Base-by-base conservation (phyloP, 1,140 invertebrate species). In the Drosophila setifemur region DNA sequence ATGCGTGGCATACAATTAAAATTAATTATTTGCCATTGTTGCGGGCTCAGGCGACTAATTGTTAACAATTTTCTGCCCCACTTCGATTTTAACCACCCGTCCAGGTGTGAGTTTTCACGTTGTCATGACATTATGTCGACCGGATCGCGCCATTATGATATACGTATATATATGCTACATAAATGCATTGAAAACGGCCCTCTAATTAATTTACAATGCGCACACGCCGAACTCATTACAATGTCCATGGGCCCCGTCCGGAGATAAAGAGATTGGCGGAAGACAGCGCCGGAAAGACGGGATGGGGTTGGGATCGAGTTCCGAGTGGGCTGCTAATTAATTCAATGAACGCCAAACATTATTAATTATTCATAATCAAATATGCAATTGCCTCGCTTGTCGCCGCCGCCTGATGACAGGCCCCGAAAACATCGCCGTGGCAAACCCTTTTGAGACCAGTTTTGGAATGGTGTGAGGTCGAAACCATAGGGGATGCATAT, bases 351-450 rank as follows among this genome's bases (percentile, higher is more conserved):
- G 82, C 72, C 76, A 86, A 86, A 87, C 81, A 86, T 73, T 87
- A 86, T 86, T 82, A 86, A 86, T 86, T 86, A 86, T 86, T 81
- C 82, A 86, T 81, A 86, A 87, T 86, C 76, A 87, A 87, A 87
- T 87, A 86, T 76, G 82, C 81, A 86, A 86, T 86, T 85, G 75
- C 63, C 61, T 67, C 71, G 50, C 48, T 83, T 73, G 68, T 49
- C 43, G 58, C 69, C 73, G 31, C 26, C 31, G 61, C 42, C 39
- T 37, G 77, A 76, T 82, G 77, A 82, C 77, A 82, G 55, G 28
- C 42, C 35, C 31, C 35, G n/a, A n/a, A n/a, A n/a, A 11, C 25
- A 47, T 28, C 60, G 12, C 21, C 16, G 40, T 11, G 44, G 28
- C 2, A 7, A 31, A 37, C 60, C 23, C 45, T 2, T 31, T 6